Evolutionary conservation across 2,888 invertebrate species (phyloP).

Genomic region (Sphaerophoria taeniata): DNA sequence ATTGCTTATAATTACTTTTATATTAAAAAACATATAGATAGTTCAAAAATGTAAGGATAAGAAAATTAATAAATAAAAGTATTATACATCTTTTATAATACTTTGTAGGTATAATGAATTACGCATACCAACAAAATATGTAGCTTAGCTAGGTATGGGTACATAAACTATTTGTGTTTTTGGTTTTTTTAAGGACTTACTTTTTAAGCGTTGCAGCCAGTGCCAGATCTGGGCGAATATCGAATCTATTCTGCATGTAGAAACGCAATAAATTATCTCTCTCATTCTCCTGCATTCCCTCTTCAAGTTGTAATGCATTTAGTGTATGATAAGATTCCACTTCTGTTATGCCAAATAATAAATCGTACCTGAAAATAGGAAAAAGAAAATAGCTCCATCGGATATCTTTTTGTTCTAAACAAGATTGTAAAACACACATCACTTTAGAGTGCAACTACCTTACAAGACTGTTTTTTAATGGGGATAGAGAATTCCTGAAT

Average conservation of each 20-base stretch:
- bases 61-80: too few species aligned
- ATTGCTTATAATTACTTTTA: too few species aligned
- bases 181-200: constrained; percentile 81
- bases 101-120: too few species aligned
- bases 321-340: constrained; percentile 91
- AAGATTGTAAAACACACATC: too few species aligned
- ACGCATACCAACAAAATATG: neutral
- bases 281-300: constrained; percentile 90
- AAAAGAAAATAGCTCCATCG: too few species aligned
- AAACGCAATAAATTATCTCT: constrained; percentile 90
- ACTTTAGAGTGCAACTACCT: too few species aligned
- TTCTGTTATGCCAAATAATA: constrained; percentile 93
- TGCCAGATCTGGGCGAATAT: constrained; percentile 88
- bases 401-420: too few species aligned
- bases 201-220: constrained; percentile 86
- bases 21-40: too few species aligned
- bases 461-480: too few species aligned
- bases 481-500: too few species aligned
- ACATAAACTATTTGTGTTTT: neutral
- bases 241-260: constrained; percentile 90
- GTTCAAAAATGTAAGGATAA: too few species aligned
- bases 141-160: neutral
- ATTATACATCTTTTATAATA: too few species aligned
- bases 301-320: constrained; percentile 87
- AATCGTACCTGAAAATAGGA: constrained; percentile 87